Conservation (phyloP, 2,113 vertebrate genomes). For the Poecile atricapillus region DNA sequence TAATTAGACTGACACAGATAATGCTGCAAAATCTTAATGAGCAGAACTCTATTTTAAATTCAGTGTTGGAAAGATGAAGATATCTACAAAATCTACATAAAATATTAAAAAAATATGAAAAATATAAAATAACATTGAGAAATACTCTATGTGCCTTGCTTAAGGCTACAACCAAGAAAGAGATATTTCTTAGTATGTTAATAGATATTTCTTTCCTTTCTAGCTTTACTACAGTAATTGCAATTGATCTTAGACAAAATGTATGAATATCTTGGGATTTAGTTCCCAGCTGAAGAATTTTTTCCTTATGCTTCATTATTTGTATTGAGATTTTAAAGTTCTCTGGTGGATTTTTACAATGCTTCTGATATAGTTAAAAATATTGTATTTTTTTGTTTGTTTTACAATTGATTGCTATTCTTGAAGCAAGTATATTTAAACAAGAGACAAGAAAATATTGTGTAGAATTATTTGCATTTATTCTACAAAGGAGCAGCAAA, state of each 20-base stretch:
- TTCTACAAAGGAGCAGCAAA: background rate
- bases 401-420: background rate
- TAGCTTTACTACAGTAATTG: background rate
- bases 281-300: background rate
- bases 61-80: background rate
- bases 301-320: background rate
- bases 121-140: background rate
- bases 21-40: background rate
- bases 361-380: background rate
- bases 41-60: background rate
- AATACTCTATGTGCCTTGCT: background rate
- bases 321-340: background rate
- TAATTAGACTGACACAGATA: background rate
- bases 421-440: background rate
- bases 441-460: background rate
- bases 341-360: background rate
- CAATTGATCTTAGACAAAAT: background rate
- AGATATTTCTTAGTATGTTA: background rate
- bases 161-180: background rate
- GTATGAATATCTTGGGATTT: background rate
- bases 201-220: background rate
- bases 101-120: too few species aligned
- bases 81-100: background rate
- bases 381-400: background rate
- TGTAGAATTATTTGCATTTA: background rate